phyloP scores from a whole-genome alignment of 2,113 vertebrate species.

The Triplophysa tibetana region DNA sequence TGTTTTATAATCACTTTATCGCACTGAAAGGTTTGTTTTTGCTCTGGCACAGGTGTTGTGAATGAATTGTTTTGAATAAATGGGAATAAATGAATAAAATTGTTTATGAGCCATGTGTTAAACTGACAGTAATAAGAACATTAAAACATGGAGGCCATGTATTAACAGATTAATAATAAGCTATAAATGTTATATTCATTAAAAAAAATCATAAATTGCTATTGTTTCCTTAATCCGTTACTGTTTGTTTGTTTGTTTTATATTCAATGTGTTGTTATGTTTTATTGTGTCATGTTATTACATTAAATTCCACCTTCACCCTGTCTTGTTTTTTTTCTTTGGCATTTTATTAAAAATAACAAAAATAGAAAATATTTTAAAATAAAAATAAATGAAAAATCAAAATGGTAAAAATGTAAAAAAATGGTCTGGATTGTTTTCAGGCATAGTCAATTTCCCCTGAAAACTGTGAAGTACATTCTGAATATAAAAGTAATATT shows the following conservation, averaged over 20 bases:
- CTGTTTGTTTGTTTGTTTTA: not conserved
- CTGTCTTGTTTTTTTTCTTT: not conserved
- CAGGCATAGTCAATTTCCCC: no score
- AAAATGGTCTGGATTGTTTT: no score
- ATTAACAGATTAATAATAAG: not conserved
- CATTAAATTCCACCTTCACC: not conserved
- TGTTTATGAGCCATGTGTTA: constrained; percentile 1
- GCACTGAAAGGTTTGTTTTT: not conserved
- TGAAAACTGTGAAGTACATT: no score
- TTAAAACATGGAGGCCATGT: not conserved
- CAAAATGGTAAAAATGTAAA: no score
- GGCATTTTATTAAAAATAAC: no score
- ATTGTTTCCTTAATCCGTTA: not conserved
- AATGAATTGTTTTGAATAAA: not conserved
- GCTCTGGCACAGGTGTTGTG: constrained; percentile 23
- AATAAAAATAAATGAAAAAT: no score
- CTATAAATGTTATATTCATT: not conserved
- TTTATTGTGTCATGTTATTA: not conserved
- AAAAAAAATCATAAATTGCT: no score
- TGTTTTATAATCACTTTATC: not conserved
- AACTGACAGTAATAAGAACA: not conserved
- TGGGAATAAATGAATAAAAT: no score
- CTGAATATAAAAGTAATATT: no score
- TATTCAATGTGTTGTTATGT: not conserved
- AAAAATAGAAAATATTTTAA: no score